phyloP scores from a whole-genome alignment of 2,888 invertebrate genomes.

The Schrankia costaestrigalis region DNA sequence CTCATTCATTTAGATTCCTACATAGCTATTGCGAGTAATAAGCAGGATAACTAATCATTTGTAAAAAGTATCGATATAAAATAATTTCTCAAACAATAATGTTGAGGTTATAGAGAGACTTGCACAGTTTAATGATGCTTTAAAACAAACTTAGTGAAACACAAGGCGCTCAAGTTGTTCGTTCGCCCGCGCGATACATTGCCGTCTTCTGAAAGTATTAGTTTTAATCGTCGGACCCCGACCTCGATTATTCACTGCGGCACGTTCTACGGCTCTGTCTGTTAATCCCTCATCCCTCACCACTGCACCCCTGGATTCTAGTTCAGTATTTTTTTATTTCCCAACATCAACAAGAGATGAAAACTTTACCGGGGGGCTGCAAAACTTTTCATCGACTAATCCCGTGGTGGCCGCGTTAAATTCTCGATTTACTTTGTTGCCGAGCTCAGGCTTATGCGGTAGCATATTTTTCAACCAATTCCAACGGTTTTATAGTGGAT shows the following conservation, averaged over 20 bases:
- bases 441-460: slow-evolving; percentile 59
- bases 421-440: slow-evolving; percentile 73
- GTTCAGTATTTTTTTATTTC: slow-evolving; percentile 53
- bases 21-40: too few relatives aligned
- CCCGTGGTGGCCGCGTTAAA: slow-evolving; percentile 66
- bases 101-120: too few relatives aligned
- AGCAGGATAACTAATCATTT: too few relatives aligned
- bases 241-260: slow-evolving; percentile 54
- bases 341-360: slow-evolving; percentile 70
- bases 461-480: slow-evolving; percentile 72
- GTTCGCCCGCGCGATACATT: slow-evolving; percentile 25
- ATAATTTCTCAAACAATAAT: too few relatives aligned
- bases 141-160: slow-evolving; percentile 10
- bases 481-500: slow-evolving; percentile 59
- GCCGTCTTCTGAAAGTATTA: slow-evolving; percentile 44
- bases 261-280: slow-evolving; percentile 41
- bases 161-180: slow-evolving; percentile 18
- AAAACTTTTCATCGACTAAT: slow-evolving; percentile 71
- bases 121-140: too few relatives aligned
- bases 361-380: slow-evolving; percentile 56
- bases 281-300: slow-evolving; percentile 47
- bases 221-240: slow-evolving; percentile 42
- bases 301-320: slow-evolving; percentile 43
- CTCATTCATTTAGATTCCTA: too few relatives aligned
- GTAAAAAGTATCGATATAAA: too few relatives aligned